A percentile compares a stretch with the other conserved stretches of the same genome.
Evolutionary conservation across 2,797 vertebrate species (phyloP).

Genomic region (Melanotaenia parkinsoni): DNA sequence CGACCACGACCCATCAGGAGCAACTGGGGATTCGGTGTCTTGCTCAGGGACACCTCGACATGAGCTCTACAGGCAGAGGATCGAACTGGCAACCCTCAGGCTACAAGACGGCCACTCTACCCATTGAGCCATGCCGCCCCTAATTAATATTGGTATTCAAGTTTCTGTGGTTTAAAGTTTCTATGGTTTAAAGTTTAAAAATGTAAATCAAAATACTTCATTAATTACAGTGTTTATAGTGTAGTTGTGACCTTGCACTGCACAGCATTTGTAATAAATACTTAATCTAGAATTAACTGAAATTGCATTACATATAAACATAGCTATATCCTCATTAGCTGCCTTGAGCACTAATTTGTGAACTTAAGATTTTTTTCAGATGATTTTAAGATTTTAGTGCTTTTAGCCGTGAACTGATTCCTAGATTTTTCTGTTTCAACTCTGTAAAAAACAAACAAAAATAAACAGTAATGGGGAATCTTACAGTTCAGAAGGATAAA

Average conservation of each 20-base stretch:
- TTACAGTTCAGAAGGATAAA: neutral
- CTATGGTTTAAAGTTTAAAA: neutral
- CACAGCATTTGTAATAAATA: neutral
- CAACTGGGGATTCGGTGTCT: too few relatives aligned
- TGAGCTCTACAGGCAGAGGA: too few relatives aligned
- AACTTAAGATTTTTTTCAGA: constrained; percentile 10
- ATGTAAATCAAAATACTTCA: neutral
- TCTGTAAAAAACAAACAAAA: too few relatives aligned
- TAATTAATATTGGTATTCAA: neutral
- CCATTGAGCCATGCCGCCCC: too few relatives aligned
- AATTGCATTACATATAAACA: neutral
- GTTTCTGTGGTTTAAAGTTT: neutral
- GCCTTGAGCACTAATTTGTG: constrained; percentile 8
- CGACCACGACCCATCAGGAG: too few relatives aligned
- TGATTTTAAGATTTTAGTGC: constrained; percentile 7
- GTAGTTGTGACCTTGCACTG: constrained; percentile 9
- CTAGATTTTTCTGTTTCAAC: constrained; percentile 9
- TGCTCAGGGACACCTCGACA: too few relatives aligned
- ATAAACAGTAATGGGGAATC: neutral
- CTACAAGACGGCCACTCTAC: too few relatives aligned
- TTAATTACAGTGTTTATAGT: neutral
- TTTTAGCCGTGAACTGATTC: constrained; percentile 12
- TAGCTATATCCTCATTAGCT: neutral
- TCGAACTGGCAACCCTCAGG: too few relatives aligned
- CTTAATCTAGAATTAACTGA: neutral